phyloP scores from a whole-genome alignment of 2,888 invertebrate genomes.

The Halictus ligatus region DNA sequence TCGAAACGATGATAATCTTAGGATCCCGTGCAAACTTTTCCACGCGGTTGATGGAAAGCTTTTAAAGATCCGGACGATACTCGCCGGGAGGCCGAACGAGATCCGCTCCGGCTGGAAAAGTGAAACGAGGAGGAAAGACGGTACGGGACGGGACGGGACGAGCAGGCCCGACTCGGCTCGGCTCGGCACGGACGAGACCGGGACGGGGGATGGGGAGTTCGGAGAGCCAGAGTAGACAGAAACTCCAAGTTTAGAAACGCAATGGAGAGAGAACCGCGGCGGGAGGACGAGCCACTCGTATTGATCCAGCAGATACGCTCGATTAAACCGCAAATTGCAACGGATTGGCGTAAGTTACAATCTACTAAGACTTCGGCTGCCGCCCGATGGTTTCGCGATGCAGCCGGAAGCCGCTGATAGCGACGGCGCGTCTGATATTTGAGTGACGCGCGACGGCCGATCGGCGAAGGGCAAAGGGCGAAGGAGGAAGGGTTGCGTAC shows the following conservation, averaged over 20 bases:
- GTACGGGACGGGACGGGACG: neutral
- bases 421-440: constrained; percentile 54
- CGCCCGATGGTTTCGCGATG: constrained; percentile 57
- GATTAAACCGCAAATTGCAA: constrained; percentile 79
- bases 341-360: constrained; percentile 76
- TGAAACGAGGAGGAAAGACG: constrained; percentile 18
- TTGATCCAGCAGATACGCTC: constrained; percentile 79
- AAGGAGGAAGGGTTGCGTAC: neutral
- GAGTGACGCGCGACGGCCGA: constrained; percentile 26
- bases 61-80: constrained; percentile 68
- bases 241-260: constrained; percentile 66
- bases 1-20: constrained; percentile 66
- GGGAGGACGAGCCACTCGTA: constrained; percentile 67
- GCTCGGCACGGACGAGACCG: neutral
- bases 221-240: constrained; percentile 46
- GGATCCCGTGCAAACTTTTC: constrained; percentile 66
- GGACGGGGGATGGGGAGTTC: neutral
- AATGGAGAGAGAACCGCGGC: constrained; percentile 56
- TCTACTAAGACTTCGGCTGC: constrained; percentile 67
- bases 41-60: constrained; percentile 49
- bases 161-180: neutral
- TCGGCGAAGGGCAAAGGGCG: neutral
- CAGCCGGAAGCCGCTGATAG: constrained; percentile 56
- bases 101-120: constrained; percentile 27
- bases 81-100: constrained; percentile 44